Conservation (phyloP, 2,113 vertebrate genomes). For the Carassius gibelio region DNA sequence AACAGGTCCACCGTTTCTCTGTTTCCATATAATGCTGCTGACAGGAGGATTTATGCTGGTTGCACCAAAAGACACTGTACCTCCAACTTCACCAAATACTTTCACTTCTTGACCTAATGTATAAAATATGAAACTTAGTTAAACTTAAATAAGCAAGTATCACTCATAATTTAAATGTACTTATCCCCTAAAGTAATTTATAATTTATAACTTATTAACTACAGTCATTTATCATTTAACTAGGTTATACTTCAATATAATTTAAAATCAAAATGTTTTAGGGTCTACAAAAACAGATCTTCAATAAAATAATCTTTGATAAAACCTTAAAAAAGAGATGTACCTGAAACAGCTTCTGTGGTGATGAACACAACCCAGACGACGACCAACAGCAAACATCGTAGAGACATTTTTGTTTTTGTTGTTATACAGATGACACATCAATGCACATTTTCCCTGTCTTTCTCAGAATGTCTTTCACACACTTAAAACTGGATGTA, state of each 20-base stretch:
- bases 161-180: too few relatives aligned
- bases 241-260: neutral
- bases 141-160: neutral
- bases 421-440: neutral
- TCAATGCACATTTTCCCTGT: neutral
- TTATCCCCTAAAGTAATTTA: neutral
- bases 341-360: neutral
- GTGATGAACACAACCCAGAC: neutral
- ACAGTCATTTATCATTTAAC: neutral
- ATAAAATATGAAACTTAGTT: neutral
- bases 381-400: neutral
- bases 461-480: neutral
- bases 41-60: fast-evolving
- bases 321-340: neutral
- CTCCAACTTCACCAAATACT: neutral
- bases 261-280: neutral
- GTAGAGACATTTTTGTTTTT: neutral
- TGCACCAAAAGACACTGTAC: neutral
- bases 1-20: fast-evolving
- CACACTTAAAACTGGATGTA: too few relatives aligned
- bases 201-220: too few relatives aligned
- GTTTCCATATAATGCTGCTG: neutral
- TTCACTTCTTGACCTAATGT: neutral
- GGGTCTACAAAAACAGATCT: too few relatives aligned
- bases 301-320: neutral